Percentiles rank a stretch among this genome's conserved stretches.
These are phyloP conservation scores for Anthrax anthrax DNA, from an alignment of 2,888 invertebrate species.

Conservation along the genomic window DNA sequence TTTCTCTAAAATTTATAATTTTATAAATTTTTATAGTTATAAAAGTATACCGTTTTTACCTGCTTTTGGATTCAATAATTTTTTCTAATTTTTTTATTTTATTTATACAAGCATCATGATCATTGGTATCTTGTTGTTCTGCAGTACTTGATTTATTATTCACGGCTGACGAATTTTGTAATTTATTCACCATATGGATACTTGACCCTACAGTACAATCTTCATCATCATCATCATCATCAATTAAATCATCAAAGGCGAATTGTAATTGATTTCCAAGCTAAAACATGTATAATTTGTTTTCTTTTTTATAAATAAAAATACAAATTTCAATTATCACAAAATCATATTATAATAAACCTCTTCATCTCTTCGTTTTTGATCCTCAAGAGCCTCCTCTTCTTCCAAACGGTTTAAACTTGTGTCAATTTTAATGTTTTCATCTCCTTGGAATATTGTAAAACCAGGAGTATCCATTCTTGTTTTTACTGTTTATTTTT, in stretches of 20 bases:
- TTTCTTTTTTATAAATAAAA: too few relatives aligned
- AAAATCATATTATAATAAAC: conserved; percentile 29
- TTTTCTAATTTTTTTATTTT: conserved; percentile 23
- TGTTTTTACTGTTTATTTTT: background rate
- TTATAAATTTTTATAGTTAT: too few relatives aligned
- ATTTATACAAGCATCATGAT: background rate
- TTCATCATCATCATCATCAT: conserved; percentile 55
- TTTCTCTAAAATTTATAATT: conserved; percentile 18
- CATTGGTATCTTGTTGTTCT: background rate
- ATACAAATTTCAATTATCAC: background rate
- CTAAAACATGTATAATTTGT: too few relatives aligned
- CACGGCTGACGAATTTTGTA: background rate
- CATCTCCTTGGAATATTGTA: conserved; percentile 55
- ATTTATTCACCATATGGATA: conserved; percentile 22
- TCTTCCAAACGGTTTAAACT: conserved; percentile 49
- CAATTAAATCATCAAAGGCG: conserved; percentile 53
- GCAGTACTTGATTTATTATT: too few relatives aligned
- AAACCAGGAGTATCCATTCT: conserved; percentile 48
- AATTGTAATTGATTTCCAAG: conserved; percentile 46
- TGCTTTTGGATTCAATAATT: conserved; percentile 36
- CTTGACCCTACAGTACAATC: conserved; percentile 47
- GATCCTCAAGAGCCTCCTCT: conserved; percentile 54
- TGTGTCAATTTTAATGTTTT: conserved; percentile 49
- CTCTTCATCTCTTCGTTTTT: conserved; percentile 50
- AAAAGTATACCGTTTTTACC: too few relatives aligned